A percentile compares a stretch with the other conserved stretches of the same genome.
phyloP scores from a whole-genome alignment of 2,113 vertebrate genomes.

The Nothobranchius kuhntae region DNA sequence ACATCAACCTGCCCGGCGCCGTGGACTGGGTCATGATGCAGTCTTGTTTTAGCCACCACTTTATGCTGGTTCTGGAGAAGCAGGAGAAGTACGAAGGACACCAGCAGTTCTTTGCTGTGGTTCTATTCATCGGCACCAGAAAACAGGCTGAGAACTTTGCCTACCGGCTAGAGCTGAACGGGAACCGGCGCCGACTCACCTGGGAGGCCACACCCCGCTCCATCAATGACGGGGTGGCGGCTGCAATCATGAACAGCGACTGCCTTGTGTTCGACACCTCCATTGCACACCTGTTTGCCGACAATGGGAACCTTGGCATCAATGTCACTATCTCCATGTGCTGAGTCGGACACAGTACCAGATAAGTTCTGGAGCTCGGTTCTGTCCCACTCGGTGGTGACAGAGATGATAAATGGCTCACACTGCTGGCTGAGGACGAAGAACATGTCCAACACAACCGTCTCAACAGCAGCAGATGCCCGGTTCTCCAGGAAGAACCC shows the following conservation, averaged over 20 bases:
- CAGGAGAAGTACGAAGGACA: constrained; percentile 82
- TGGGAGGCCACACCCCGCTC: constrained; percentile 84
- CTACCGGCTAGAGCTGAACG: constrained; percentile 82
- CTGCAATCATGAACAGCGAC: constrained; percentile 82
- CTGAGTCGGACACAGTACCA: constrained; percentile 46
- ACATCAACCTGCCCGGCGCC: constrained; percentile 80
- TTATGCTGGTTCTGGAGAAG: constrained; percentile 83
- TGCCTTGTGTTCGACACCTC: constrained; percentile 82
- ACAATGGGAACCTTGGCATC: constrained; percentile 82
- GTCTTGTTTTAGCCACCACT: constrained; percentile 82
- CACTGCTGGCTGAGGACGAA: not conserved
- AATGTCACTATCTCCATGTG: constrained; percentile 84
- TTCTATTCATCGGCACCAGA: constrained; percentile 79
- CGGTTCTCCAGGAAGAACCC: too few species aligned
- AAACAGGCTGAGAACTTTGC: constrained; percentile 82
- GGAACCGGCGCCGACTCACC: constrained; percentile 79
- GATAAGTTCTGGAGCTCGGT: rapidly evolving
- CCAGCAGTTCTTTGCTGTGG: constrained; percentile 82
- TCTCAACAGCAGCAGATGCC: too few species aligned
- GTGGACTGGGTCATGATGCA: constrained; percentile 87
- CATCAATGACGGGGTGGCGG: constrained; percentile 79
- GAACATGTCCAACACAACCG: too few species aligned
- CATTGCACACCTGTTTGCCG: constrained; percentile 79
- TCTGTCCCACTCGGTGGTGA: not conserved
- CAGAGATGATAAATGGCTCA: too few species aligned